These are phyloP conservation scores for Todiramphus chloris DNA, from an alignment of 2,113 vertebrate species.

Conservation along the genomic window DNA sequence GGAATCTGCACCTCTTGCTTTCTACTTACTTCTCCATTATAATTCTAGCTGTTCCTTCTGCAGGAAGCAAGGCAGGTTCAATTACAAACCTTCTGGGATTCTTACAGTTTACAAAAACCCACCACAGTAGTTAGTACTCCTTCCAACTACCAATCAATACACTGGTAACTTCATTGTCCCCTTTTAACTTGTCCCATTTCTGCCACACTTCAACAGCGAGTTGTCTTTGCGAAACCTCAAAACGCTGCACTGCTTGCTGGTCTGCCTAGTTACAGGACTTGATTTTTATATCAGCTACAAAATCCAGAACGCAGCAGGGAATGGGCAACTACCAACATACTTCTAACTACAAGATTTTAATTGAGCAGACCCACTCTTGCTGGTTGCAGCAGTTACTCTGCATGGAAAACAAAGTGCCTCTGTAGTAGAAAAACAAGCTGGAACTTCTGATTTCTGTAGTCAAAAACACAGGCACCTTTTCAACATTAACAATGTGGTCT, in stretches of 20 bases:
- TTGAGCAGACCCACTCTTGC: not conserved
- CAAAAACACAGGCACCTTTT: not conserved
- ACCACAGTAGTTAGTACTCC: not conserved
- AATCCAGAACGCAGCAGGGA: not conserved
- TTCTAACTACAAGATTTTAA: not conserved
- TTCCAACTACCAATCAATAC: not conserved
- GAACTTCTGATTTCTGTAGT: not conserved
- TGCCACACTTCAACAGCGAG: not conserved
- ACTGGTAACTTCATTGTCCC: not conserved
- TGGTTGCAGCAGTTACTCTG: not conserved
- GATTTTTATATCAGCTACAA: not conserved
- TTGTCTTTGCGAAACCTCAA: not conserved
- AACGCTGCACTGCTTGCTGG: not conserved
- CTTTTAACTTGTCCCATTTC: not conserved
- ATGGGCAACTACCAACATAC: not conserved
- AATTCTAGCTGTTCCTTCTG: not conserved
- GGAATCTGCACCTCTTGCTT: not conserved
- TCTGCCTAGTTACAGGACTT: not conserved
- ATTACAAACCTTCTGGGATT: not conserved
- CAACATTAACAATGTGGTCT: not conserved
- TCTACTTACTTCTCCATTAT: not conserved
- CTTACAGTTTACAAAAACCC: not conserved
- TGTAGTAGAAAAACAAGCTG: not conserved
- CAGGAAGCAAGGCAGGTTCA: not conserved
- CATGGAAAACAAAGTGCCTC: not conserved